Evolutionary conservation across 2,888 invertebrate genomes (phyloP).

Genomic region (Altica lythri): DNA sequence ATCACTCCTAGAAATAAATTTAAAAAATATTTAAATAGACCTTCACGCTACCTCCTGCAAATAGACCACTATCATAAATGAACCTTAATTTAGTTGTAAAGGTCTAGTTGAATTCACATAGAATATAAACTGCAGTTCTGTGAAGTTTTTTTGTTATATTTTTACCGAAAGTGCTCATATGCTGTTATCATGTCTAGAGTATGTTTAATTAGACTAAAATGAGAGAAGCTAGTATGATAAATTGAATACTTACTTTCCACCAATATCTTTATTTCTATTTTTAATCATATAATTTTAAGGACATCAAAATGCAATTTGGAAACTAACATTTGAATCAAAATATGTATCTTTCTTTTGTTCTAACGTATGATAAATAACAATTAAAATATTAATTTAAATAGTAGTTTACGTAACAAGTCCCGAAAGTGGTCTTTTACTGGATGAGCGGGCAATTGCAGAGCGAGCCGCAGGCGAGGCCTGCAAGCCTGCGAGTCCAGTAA

Average conservation of each 20-base stretch:
- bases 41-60: neutral
- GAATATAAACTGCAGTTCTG: slow-evolving; percentile 43
- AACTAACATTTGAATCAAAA: too few relatives aligned
- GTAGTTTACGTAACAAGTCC: too few relatives aligned
- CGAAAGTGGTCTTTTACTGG: too few relatives aligned
- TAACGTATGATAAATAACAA: too few relatives aligned
- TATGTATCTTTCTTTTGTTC: too few relatives aligned
- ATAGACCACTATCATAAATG: slow-evolving; percentile 7
- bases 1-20: too few relatives aligned
- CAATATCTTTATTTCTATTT: slow-evolving; percentile 11
- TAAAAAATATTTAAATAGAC: neutral
- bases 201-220: slow-evolving; percentile 35
- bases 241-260: slow-evolving; percentile 21
- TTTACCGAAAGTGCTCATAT: slow-evolving; percentile 72
- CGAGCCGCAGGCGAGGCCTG: too few relatives aligned
- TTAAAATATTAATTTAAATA: too few relatives aligned
- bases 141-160: slow-evolving; percentile 56
- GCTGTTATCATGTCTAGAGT: slow-evolving; percentile 60
- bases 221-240: slow-evolving; percentile 30
- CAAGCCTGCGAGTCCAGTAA: too few relatives aligned
- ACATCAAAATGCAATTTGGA: too few relatives aligned
- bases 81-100: slow-evolving; percentile 45
- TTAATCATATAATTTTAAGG: too few relatives aligned
- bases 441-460: too few relatives aligned
- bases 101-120: slow-evolving; percentile 42